Percentiles rank a stretch among this genome's conserved stretches.
Evolutionary conservation across 2,797 vertebrate species (phyloP).

Genomic region (Myotis myotis): DNA sequence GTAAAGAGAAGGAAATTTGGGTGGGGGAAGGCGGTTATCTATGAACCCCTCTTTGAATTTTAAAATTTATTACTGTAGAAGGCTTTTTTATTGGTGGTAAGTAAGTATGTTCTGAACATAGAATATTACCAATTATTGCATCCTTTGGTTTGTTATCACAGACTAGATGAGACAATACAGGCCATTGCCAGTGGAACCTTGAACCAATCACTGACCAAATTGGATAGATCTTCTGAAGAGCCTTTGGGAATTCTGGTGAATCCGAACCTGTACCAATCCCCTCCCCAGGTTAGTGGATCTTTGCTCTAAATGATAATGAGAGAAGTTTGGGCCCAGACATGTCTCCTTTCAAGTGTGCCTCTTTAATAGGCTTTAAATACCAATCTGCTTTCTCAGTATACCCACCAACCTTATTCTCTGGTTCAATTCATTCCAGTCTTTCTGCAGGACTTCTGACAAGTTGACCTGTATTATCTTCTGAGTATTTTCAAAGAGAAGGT

Average conservation of each 20-base stretch:
- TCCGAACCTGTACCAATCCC: slow-evolving; percentile 89
- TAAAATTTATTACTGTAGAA: slow-evolving; percentile 42
- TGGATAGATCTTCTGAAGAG: slow-evolving; percentile 70
- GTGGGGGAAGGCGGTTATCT: background rate
- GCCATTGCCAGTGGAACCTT: slow-evolving; percentile 85
- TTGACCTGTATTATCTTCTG: background rate
- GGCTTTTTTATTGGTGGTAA: slow-evolving; percentile 22
- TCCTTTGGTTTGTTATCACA: slow-evolving; percentile 78
- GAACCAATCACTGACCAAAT: slow-evolving; percentile 72
- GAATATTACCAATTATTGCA: slow-evolving; percentile 27
- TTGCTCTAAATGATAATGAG: slow-evolving; percentile 21
- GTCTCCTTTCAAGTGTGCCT: slow-evolving; percentile 37
- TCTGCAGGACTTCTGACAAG: slow-evolving; percentile 1
- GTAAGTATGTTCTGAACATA: background rate
- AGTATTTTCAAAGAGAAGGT: background rate
- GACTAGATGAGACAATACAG: slow-evolving; percentile 92
- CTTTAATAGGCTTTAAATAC: background rate
- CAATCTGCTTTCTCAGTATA: background rate
- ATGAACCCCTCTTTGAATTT: slow-evolving; percentile 36
- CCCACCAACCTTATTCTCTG: background rate
- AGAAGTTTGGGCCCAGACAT: background rate
- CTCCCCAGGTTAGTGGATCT: slow-evolving; percentile 89
- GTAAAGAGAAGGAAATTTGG: background rate
- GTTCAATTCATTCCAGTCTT: background rate
- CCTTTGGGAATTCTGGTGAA: slow-evolving; percentile 90